Conservation (phyloP, 2,888 invertebrate genomes). For the Thereva nobilitata region DNA sequence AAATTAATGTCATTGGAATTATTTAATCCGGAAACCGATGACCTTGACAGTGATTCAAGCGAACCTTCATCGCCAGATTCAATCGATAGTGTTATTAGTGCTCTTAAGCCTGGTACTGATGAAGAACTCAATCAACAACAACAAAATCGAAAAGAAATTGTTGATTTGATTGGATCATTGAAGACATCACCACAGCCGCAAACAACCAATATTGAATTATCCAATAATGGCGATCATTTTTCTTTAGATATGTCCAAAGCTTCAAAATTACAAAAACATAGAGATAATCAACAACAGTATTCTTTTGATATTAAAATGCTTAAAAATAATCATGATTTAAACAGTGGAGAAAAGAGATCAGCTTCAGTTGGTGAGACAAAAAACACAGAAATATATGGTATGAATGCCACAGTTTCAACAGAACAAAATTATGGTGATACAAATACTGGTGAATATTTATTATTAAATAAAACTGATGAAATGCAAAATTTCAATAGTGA, state of each 20-base stretch:
- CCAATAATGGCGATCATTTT: slow-evolving; percentile 1
- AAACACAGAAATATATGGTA: too few species aligned
- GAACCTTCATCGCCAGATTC: slow-evolving; percentile 84
- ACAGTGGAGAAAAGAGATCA: too few species aligned
- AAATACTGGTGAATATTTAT: slow-evolving; percentile 19
- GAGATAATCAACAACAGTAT: slow-evolving; percentile 19
- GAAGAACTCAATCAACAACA: slow-evolving; percentile 4
- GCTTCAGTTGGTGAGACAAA: too few species aligned
- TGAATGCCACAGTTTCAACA: slow-evolving; percentile 1
- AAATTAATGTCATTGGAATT: slow-evolving; percentile 79
- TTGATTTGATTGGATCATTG: too few species aligned
- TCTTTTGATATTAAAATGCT: not conserved
- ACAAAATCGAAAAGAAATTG: slow-evolving; percentile 1
- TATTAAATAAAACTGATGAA: slow-evolving; percentile 19
- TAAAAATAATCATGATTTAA: not conserved
- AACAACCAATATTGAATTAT: not conserved
- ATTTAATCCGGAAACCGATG: slow-evolving; percentile 89
- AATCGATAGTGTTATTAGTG: slow-evolving; percentile 82
- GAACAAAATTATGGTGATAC: slow-evolving; percentile 28
- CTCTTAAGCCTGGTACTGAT: slow-evolving; percentile 48
- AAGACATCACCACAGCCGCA: slow-evolving; percentile 3
- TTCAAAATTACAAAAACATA: slow-evolving; percentile 1
- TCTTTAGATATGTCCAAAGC: slow-evolving; percentile 12
- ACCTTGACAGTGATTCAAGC: slow-evolving; percentile 87
- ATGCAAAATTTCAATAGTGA: slow-evolving; percentile 5